Evolutionary conservation across 2,888 invertebrate genomes (phyloP).

Genomic region (Pherbina coryleti): DNA sequence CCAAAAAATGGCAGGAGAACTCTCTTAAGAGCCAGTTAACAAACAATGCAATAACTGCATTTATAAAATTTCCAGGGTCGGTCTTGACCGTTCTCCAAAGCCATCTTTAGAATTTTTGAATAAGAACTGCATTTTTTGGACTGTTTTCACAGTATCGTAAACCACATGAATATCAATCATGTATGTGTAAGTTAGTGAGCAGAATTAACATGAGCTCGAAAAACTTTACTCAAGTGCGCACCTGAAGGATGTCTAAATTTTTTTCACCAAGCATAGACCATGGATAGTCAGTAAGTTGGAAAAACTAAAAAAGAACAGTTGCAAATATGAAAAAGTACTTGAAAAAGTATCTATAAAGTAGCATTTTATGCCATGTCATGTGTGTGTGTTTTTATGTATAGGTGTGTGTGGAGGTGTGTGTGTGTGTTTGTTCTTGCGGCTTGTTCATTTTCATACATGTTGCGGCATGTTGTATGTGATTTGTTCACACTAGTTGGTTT

Average conservation of each 20-base stretch:
- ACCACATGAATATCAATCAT: too few species aligned
- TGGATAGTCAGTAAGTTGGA: not conserved
- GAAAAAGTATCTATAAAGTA: slow-evolving; percentile 30
- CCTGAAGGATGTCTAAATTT: not conserved
- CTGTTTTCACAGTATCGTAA: too few species aligned
- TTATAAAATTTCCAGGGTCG: not conserved
- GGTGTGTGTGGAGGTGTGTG: not conserved
- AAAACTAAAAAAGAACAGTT: slow-evolving; percentile 7
- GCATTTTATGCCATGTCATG: slow-evolving; percentile 17
- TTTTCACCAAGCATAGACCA: too few species aligned
- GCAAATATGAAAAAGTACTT: slow-evolving; percentile 3
- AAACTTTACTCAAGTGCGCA: slow-evolving; percentile 5
- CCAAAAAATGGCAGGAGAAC: too few species aligned
- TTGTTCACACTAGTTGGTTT: not conserved
- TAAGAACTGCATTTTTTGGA: too few species aligned
- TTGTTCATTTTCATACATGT: slow-evolving; percentile 11
- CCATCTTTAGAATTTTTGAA: too few species aligned
- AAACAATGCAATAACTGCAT: too few species aligned
- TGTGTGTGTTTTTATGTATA: not conserved
- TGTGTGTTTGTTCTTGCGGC: slow-evolving; percentile 3
- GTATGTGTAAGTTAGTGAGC: too few species aligned
- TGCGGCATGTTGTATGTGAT: slow-evolving; percentile 22
- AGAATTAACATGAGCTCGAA: not conserved
- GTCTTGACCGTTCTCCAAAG: not conserved
- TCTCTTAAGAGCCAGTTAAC: too few species aligned